Evolutionary conservation across 2,797 vertebrate species (phyloP), one percentile per base, ranked within the genome.

Genomic region (Cyclopterus lumpus): DNA sequence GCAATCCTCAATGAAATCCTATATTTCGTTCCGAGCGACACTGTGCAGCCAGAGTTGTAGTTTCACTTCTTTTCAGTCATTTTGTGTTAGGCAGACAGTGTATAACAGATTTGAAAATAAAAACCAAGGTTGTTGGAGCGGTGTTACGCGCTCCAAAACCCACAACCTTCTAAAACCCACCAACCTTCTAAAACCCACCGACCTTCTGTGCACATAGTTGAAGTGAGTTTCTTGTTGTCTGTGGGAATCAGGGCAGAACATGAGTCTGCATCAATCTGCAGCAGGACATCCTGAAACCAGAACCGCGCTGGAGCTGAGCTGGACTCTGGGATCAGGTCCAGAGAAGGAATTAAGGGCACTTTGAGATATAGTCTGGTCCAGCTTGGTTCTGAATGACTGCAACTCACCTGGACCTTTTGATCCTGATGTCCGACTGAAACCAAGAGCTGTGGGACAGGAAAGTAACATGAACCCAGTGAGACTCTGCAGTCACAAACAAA

Each of bases 191-290:
- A 59, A 73, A 61, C 70, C 36, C 38, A 22, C 1, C 59, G 76
- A 69, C 73, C 73, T 60, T 67, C 63, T 76, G 57, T 14, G 32
- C 53, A 71, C 61, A 78, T 69, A 64, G 72, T 68, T 70, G 68
- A 70, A 75, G 22, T 18, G 40, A 49, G 66, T 32, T 79, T 83
- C 65, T 63, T 60, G 61, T 54, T 71, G 72, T 79, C 64, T 81
- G 81, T 83, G 87, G 60, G 88, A 91, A 91, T 77, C 67, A 49
- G 83, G 74, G 82, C 82, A 86, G 82, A 91, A 88, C 75, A 38
- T 67, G 79, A 90, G 48, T 80, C 65, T 75, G 72, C 70, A 79
- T 80, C 74, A 26, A 73, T 73, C 79, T 62, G 64, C 60, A 59
- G 57, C 71, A 53, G 68, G 66, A 85, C 20, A 58, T 88, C 86